These are phyloP conservation scores for Anhinga rufa DNA, from an alignment of 2,113 vertebrate species.

Conservation along the genomic window DNA sequence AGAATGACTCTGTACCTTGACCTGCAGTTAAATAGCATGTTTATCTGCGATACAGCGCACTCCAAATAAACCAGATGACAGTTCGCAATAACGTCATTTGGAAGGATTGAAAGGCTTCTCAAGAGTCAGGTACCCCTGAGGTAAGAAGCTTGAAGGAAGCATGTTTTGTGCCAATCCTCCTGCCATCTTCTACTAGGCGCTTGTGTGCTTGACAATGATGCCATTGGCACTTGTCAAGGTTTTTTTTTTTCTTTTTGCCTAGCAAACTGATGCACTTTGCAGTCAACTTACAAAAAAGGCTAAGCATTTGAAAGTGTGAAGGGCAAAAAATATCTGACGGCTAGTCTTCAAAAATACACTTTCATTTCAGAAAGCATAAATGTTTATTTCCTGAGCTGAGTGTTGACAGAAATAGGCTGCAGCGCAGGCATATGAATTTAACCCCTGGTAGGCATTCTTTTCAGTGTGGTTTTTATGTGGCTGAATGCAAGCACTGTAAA, in stretches of 20 bases:
- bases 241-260: conserved; percentile 34
- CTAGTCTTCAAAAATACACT: conserved; percentile 82
- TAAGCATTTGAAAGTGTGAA: conserved; percentile 84
- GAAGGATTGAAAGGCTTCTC: conserved; percentile 67
- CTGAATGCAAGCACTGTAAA: conserved; percentile 30
- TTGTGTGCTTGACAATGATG: conserved; percentile 56
- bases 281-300: conserved; percentile 82
- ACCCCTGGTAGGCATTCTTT: conserved; percentile 77
- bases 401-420: conserved; percentile 86
- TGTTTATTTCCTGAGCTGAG: conserved; percentile 75
- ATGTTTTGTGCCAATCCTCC: conserved; percentile 65
- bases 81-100: conserved; percentile 42
- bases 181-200: conserved; percentile 58
- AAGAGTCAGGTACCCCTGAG: conserved; percentile 69
- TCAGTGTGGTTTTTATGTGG: conserved; percentile 16
- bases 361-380: conserved; percentile 82
- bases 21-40: conserved; percentile 65
- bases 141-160: conserved; percentile 69
- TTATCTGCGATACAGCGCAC: conserved; percentile 41
- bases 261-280: conserved; percentile 77
- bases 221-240: conserved; percentile 71
- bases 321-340: conserved; percentile 84
- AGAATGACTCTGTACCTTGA: conserved; percentile 46
- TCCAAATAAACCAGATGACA: conserved; percentile 66
- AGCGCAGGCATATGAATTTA: conserved; percentile 76